Percentiles rank a stretch among this genome's conserved stretches.
phyloP scores from a whole-genome alignment of 1,140 invertebrate species.

The Aleiodes sp. region DNA sequence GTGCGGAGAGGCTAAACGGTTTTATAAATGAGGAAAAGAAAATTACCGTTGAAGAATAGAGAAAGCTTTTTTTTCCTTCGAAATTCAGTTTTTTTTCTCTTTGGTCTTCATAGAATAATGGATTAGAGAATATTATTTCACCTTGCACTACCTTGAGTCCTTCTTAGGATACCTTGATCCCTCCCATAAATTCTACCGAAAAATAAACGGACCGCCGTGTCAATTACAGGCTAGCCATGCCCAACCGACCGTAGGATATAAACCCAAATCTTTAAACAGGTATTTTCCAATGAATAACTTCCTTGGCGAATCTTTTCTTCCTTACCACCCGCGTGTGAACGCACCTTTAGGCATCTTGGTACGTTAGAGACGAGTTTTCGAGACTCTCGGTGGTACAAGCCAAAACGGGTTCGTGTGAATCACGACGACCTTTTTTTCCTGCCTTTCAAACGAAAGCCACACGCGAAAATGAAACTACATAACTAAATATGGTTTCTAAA shows the following conservation, averaged over 20 bases:
- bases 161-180: not conserved
- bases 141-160: not conserved
- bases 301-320: not conserved
- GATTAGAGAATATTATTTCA: not conserved
- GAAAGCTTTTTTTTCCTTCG: too few species aligned
- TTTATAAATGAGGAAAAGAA: not conserved
- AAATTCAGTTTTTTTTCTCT: too few species aligned
- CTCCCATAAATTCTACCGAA: not conserved
- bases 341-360: conserved; percentile 31
- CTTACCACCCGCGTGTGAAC: conserved; percentile 25
- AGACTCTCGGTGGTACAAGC: conserved; percentile 5
- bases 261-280: not conserved
- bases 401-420: conserved; percentile 37
- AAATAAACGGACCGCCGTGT: not conserved
- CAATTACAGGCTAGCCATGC: not conserved
- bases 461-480: not conserved
- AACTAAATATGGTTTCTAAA: conserved; percentile 16
- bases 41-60: not conserved
- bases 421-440: conserved; percentile 28
- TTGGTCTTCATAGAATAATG: too few species aligned
- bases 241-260: not conserved
- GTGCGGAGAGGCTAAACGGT: too few species aligned
- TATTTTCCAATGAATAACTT: not conserved
- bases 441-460: not conserved
- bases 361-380: conserved; percentile 35